phyloP scores from a whole-genome alignment of 2,113 vertebrate genomes.

The Puma concolor region DNA sequence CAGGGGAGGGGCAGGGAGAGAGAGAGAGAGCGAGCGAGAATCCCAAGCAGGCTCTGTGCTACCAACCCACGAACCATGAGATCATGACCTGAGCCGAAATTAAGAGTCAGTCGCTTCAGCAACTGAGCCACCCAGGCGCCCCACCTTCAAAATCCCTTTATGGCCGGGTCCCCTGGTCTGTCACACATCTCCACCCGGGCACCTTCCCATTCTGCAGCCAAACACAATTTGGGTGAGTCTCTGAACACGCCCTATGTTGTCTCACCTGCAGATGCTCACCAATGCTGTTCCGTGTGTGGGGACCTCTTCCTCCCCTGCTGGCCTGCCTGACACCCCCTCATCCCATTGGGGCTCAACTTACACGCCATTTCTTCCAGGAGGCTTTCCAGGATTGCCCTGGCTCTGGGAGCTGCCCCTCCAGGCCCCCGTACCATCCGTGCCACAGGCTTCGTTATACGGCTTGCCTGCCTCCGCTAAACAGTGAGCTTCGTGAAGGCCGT shows the following conservation, averaged over 20 bases:
- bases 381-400: background rate
- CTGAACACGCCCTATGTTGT: background rate
- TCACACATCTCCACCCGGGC: background rate
- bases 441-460: background rate
- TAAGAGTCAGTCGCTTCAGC: too few species aligned
- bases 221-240: background rate
- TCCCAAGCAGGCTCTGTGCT: too few species aligned
- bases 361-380: background rate
- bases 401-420: fast-evolving
- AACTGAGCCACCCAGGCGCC: too few species aligned
- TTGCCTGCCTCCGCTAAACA: background rate
- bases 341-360: background rate
- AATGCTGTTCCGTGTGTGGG: background rate
- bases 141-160: background rate
- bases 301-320: background rate
- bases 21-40: too few species aligned
- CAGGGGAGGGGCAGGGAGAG: too few species aligned
- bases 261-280: background rate
- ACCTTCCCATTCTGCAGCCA: background rate
- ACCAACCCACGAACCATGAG: too few species aligned
- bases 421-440: background rate
- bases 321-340: background rate
- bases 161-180: background rate
- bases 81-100: too few species aligned
- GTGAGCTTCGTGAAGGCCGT: background rate